Base-by-base conservation (phyloP, 2,797 vertebrate species). In the Toxotes lorentzi region DNA sequence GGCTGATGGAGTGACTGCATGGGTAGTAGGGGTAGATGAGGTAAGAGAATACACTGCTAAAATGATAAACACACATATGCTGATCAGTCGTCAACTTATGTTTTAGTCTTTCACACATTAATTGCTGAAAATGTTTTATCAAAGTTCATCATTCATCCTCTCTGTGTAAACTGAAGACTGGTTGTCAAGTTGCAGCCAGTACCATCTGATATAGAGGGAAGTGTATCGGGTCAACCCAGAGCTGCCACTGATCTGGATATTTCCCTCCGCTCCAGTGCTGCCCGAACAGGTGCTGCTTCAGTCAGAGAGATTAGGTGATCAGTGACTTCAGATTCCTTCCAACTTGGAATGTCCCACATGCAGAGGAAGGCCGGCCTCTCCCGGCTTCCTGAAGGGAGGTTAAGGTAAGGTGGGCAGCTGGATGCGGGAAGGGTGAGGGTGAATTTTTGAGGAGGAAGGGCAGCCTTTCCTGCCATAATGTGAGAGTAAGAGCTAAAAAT, bases 271-370 rank as follows among this genome's bases (percentile, higher is more conserved):
- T 86, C 65, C 66, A 66, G 47, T 12, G 24, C 81, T 82, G 81
- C 73, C 56, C 73, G 68, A 73, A 95, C 94, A 95, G 95, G 93
- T 95, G 94, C 87, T 85, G 80, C 72, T 84, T 87, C 83, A 77
- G 75, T 82, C 43, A 12, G 76, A 76, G 79, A 91, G 92, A 93
- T 94, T 92, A 93, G 90, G 82, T 92, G 88, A 90, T 93, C 90
- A 48, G 83, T 88, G 87, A 88, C 89, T 84, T 89, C 79, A 88
- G 88, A 92, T 94, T 94, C 92, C 82, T 90, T 82, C 84, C 70
- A 47, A 60, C 70, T 66, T 82, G 93, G 93, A 94, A 95, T 95
- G 92, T 79, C 82, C 76, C 82, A 69, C 66, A 90, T 74, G 87
- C 70, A 60, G 77, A 75, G 78, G 58, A 84, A 79, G 73, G 84